These are phyloP conservation scores for Anguilla megastoma DNA, from an alignment of 2,797 vertebrate species.

Conservation along the genomic window DNA sequence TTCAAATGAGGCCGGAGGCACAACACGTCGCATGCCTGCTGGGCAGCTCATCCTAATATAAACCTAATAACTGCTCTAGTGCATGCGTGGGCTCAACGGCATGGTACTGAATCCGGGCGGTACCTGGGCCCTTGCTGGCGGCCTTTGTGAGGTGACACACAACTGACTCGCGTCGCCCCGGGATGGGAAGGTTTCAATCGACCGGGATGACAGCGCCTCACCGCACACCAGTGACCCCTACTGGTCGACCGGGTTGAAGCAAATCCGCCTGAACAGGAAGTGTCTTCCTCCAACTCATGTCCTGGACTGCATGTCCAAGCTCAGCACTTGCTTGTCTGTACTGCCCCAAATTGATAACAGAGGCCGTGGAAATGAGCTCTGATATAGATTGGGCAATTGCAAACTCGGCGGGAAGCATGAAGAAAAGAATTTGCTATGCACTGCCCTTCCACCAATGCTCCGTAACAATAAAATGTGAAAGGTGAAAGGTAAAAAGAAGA, in stretches of 20 bases:
- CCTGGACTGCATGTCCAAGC: neutral
- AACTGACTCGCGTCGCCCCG: neutral
- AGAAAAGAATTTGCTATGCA: neutral
- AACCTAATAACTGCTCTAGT: no score
- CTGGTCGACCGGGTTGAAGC: no score
- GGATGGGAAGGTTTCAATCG: neutral
- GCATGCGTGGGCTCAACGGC: neutral
- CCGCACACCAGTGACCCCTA: neutral
- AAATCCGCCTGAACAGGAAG: no score
- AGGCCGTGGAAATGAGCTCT: neutral
- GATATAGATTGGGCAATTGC: neutral
- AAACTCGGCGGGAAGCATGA: no score
- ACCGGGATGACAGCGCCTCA: neutral
- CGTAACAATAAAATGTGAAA: neutral
- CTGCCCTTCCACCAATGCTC: neutral
- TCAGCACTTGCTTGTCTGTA: neutral
- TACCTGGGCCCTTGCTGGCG: neutral
- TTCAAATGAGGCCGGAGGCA: neutral
- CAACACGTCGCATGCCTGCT: neutral
- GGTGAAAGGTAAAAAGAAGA: neutral
- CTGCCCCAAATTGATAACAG: neutral
- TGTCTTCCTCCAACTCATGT: neutral
- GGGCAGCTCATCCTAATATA: neutral
- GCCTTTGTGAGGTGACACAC: neutral
- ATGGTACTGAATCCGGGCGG: neutral